Base-by-base conservation (phyloP, 2,888 invertebrate species). In the Cataglyphis albicans region DNA sequence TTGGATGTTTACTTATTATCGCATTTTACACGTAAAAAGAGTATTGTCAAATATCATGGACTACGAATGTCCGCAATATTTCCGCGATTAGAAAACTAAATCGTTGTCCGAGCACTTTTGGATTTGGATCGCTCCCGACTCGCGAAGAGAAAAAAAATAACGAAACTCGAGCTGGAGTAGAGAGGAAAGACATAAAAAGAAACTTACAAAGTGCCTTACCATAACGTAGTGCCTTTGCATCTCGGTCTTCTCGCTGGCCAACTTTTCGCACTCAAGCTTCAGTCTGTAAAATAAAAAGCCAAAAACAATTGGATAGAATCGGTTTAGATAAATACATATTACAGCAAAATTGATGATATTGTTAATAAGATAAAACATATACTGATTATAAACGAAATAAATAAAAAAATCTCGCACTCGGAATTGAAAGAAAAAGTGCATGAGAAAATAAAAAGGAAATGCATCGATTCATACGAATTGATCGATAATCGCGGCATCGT, bases 171-270 rank as follows among this genome's bases (percentile, higher is more conserved):
- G 59, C 44, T 29, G 29, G 21, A 21, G 85, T 83, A 90, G 70
- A 82, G 75, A 83, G 76, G 48, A 67, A 57, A 67, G 38, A 84
- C 78, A 78, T 67, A 84, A 84, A 44, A 67, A 81, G 67, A 81
- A 89, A 91, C 90, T 91, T 90, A 90, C 87, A 89, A 92, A 91
- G 90, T 86, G 89, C 95, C 97, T 97, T 96, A 99, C 99, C 99
- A 99, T 99, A 93, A 99, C 99, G 96, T 99, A 99, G 96, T 99
- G 99, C 95, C 99, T 96, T 95, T 99, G 99, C 97, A 99, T 98
- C 96, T 99, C 99, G 92, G 99, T 99, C 96, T 99, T 99, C 96
- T 99, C 99, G 95, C 97, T 98, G 88, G 98, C 98, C 95, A 99
- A 95, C 96, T 99, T 99, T 95, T 99, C 99, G 96, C 98, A 98